These are phyloP conservation scores for Phymanthus crucifer DNA, from an alignment of 92 coral and sea anemone genomes.

Conservation along the genomic window DNA sequence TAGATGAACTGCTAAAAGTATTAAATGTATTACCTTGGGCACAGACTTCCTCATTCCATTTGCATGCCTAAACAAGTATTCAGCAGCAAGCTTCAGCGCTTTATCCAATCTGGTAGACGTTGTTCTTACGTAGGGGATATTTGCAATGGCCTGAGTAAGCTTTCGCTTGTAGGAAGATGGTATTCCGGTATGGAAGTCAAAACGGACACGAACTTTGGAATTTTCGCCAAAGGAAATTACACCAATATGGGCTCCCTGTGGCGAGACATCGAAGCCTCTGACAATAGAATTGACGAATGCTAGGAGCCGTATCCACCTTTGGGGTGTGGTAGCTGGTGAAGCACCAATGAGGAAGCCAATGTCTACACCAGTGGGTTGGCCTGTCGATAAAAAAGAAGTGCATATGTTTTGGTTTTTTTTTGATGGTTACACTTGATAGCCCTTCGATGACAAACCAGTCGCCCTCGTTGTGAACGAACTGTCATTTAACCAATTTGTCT, in stretches of 20 bases:
- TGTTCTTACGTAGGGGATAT: conserved; percentile 49
- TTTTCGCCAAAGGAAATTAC: conserved; percentile 49
- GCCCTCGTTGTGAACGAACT: no score
- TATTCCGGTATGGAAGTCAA: conserved; percentile 47
- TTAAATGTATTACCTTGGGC: conserved; percentile 55
- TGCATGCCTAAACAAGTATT: conserved; percentile 47
- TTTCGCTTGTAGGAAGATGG: conserved; percentile 35
- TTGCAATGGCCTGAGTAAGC: conserved; percentile 31
- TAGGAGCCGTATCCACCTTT: conserved; percentile 51
- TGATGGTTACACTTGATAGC: no score
- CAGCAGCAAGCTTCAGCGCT: conserved; percentile 53
- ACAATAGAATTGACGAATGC: conserved; percentile 54
- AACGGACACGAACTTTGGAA: conserved; percentile 40
- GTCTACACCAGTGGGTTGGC: conserved; percentile 50
- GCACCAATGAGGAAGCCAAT: conserved; percentile 62
- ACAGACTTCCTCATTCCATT: conserved; percentile 60
- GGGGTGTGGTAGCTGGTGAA: conserved; percentile 63
- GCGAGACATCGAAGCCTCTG: conserved; percentile 50
- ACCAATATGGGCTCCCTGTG: conserved; percentile 54
- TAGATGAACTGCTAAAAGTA: no score
- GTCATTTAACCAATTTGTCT: no score
- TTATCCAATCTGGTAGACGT: conserved; percentile 54
- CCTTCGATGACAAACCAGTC: background rate
- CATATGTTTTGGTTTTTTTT: background rate
- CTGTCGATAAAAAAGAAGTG: conserved; percentile 15